phyloP scores from a whole-genome alignment of 1,140 invertebrate genomes.

The Mizuhopecten yessoensis region DNA sequence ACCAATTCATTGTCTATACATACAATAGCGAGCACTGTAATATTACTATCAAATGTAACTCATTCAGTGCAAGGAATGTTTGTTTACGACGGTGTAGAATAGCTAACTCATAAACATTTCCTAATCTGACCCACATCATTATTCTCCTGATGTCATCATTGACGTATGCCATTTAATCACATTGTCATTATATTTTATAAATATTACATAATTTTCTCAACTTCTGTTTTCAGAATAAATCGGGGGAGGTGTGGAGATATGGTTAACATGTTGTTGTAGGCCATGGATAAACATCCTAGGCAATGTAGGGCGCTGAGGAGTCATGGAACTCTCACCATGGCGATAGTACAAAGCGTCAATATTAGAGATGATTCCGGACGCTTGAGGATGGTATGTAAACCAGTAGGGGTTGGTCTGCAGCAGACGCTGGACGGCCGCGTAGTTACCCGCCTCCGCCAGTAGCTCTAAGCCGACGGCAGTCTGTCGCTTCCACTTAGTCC shows the following conservation, averaged over 20 bases:
- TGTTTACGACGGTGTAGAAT: neutral
- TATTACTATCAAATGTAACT: too few species aligned
- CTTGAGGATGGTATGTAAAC: constrained; percentile 82
- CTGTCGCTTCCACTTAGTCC: constrained; percentile 99
- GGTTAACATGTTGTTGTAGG: constrained; percentile 84
- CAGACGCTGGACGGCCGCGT: constrained; percentile 96
- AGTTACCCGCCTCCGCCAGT: constrained; percentile 97
- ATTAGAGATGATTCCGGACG: constrained; percentile 79
- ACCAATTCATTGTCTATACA: too few species aligned
- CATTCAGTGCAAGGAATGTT: neutral
- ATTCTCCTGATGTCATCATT: neutral
- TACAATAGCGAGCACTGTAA: too few species aligned
- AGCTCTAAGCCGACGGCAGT: constrained; percentile 98
- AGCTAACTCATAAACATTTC: too few species aligned
- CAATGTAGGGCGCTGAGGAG: constrained; percentile 69
- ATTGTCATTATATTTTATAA: neutral
- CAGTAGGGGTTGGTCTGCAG: constrained; percentile 90
- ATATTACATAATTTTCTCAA: neutral
- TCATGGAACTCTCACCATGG: constrained; percentile 76
- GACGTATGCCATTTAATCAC: neutral
- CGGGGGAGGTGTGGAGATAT: constrained; percentile 72
- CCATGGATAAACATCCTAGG: constrained; percentile 80
- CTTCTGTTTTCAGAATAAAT: constrained; percentile 72
- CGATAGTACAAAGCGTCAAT: constrained; percentile 84
- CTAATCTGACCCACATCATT: neutral